Base-by-base conservation (phyloP, 2,888 invertebrate species). In the Drosophila mimica region DNA sequence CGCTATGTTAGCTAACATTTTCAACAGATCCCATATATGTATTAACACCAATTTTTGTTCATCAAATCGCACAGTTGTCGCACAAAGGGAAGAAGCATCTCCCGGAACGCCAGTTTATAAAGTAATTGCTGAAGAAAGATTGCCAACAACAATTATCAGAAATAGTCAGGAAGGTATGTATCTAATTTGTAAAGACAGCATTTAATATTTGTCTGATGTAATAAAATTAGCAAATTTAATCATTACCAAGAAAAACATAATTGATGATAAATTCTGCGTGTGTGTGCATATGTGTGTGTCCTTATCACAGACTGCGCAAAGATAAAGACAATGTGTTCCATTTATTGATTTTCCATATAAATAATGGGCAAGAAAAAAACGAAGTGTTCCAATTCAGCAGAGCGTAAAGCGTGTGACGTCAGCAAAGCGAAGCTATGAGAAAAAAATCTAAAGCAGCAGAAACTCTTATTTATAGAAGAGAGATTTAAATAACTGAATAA, bases 111-210 rank as follows among this genome's bases (percentile, higher is more conserved):
- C 79, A 38, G 54, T 91, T 17, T 91, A 91, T 58, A 92, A 90
- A 75, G 61, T 76, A 25, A 87, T 91, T 66, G 57, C 80, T 0
- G 91, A 91, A 60, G 92, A 91, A 48, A 84, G 61, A 56, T 51
- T 79, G 20, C 51, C 67, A 56, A 33, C 65, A 20, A 59, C 59
- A 25, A 46, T 8, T 46, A 67, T 53, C 46, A 33, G 61, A 69
- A 72, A 53, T 33, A 36, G 59, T 40, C 48, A 58, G 52, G 68
- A 72, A 81, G 81, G 77, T 91, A 73, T 79, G 69, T 74, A 71
- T 68, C 28, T 31, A 51, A 71, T 34, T 46, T 40, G 20, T 15
- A 15, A 64, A 25, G 11, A 46, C 33, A 30, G 5, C 15, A 53
- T 46, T 30, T 40, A 48, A 0, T 8, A 40, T 7, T 25, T 34